These are phyloP conservation scores for Montifringilla adamsi DNA, from an alignment of 2,113 vertebrate genomes.

Conservation along the genomic window DNA sequence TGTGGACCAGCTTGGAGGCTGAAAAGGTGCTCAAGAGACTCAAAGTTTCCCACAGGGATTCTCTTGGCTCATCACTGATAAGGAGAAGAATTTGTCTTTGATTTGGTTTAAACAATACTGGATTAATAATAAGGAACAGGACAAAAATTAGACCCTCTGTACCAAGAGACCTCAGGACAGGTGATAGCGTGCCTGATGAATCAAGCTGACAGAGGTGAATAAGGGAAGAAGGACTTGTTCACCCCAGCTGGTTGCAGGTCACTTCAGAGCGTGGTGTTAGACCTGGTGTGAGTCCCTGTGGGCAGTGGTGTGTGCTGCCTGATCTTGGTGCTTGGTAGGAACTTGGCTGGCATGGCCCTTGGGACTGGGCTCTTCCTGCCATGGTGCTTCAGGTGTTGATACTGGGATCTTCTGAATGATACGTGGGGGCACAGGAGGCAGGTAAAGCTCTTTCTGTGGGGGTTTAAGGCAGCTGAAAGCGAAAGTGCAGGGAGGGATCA, in stretches of 20 bases:
- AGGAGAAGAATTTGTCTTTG: background rate
- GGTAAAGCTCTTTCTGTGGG: background rate
- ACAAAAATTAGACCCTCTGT: background rate
- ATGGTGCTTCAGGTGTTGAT: background rate
- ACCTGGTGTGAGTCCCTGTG: background rate
- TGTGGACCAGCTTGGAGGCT: background rate
- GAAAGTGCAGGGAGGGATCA: background rate
- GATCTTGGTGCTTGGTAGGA: background rate
- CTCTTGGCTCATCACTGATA: background rate
- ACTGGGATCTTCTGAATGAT: background rate
- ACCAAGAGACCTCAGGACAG: background rate
- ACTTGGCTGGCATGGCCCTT: accelerated
- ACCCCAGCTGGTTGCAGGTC: background rate
- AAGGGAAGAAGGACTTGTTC: background rate
- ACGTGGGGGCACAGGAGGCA: background rate
- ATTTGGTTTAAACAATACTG: background rate
- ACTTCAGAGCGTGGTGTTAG: background rate
- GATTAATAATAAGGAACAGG: background rate
- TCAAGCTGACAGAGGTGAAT: background rate
- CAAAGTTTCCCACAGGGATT: background rate
- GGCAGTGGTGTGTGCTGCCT: background rate
- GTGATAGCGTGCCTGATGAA: background rate
- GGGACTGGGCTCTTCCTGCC: background rate
- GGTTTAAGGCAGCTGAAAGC: background rate
- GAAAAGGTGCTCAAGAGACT: background rate